Base-by-base conservation (phyloP, 2,113 vertebrate species). In the Oenanthe oenanthe region DNA sequence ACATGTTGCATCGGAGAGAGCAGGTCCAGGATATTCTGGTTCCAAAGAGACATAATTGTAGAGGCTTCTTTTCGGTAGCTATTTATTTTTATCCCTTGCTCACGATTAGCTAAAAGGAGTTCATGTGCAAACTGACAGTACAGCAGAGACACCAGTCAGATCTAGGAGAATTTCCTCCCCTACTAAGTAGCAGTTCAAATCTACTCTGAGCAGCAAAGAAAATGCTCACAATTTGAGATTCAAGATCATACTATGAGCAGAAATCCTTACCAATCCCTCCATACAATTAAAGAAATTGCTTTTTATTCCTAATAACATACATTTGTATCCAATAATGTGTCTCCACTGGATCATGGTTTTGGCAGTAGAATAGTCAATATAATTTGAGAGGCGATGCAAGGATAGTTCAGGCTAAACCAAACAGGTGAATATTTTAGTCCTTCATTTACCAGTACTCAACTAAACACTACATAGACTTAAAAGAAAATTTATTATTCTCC, bases 21-120 rank as follows among this genome's bases (percentile, higher is more conserved):
- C 32, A 85, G 20, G 66, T 70, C 57, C 47, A 51, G n/a, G 34
- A 63, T 85, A 88, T 88, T 95, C 73, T 89, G n/a, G 45, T 92
- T 92, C 61, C 57, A 75, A 40, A 68, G 61, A 82, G 32, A 58
- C 14, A 45, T 76, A 66, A 54, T 25, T 29, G 17, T 25, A 83
- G 78, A 73, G 32, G 51, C 29, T 92, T 94, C 84, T 24, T 79
- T 91, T 92, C 7, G 26, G 38, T 45, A 85, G 43, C 47, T 91
- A n/a, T 89, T 92, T 87, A 60, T 95, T 93, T 95, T 96, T 93
- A 63, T 73, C 43, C 42, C 54, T 34, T 75, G 32, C 42, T 97
- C 76, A 58, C 8, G 17, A 36, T 71, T 78, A 82, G 40, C 66
- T 68, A 61, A 60, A 79, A 92, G 45, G 66, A 75, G 25, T 43